These are phyloP conservation scores for Poecilobothrus nobilitatus DNA, from an alignment of 2,888 invertebrate genomes.

Conservation along the genomic window DNA sequence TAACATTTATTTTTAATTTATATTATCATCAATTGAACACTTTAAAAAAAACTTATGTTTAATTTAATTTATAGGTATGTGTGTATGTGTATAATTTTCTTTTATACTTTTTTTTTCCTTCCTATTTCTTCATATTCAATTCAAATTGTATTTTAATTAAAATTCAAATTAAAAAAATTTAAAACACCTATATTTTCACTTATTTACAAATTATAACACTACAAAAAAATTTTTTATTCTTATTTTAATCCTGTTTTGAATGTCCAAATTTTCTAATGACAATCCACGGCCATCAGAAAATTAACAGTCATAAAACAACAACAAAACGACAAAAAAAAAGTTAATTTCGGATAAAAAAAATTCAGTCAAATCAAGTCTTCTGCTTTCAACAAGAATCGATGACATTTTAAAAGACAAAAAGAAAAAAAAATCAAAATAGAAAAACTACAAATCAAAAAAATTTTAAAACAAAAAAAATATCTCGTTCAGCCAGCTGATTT, in stretches of 20 bases:
- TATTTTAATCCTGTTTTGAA: neutral
- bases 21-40: neutral
- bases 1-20: slow-evolving; percentile 4
- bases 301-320: too few relatives aligned
- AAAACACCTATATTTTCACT: neutral
- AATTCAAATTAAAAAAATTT: neutral
- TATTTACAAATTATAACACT: too few relatives aligned
- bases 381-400: neutral
- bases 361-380: neutral
- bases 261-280: neutral
- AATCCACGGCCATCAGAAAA: neutral
- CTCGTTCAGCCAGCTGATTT: neutral
- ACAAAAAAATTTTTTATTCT: neutral
- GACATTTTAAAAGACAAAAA: neutral
- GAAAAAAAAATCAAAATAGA: neutral
- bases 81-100: too few relatives aligned
- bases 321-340: neutral
- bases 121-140: neutral
- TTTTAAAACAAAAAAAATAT: too few relatives aligned
- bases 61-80: too few relatives aligned
- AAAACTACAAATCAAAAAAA: too few relatives aligned
- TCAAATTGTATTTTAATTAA: neutral
- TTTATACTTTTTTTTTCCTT: neutral
- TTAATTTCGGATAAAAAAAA: neutral
- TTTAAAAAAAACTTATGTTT: neutral